Conservation (phyloP, 2,797 vertebrate genomes). For the Accipiter superciliosus region DNA sequence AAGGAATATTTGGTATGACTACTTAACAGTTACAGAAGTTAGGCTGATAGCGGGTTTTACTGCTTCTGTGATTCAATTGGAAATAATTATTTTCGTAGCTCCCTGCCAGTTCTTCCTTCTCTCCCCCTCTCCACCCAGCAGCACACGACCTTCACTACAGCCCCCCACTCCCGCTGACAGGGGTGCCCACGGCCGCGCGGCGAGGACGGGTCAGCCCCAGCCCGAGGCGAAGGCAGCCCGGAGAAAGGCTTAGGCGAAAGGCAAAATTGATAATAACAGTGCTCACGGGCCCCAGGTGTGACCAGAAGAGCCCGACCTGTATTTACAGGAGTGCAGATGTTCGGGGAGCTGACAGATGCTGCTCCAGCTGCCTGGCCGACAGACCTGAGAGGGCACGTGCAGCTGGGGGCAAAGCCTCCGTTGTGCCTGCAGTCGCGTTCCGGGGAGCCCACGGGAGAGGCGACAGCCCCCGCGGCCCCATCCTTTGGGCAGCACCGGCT, state of each 20-base stretch:
- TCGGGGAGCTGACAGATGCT: not conserved
- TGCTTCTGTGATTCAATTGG: not conserved
- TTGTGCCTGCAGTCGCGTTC: accelerated
- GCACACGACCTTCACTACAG: not conserved
- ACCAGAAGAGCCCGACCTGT: not conserved
- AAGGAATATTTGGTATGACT: not conserved
- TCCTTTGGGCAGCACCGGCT: not conserved
- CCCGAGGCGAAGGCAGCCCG: not conserved
- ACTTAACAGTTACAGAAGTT: not conserved
- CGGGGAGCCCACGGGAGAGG: not conserved
- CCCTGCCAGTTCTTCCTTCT: not conserved
- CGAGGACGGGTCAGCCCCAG: not conserved
- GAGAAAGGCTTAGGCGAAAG: not conserved
- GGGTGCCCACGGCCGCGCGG: accelerated
- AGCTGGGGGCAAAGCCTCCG: not conserved
- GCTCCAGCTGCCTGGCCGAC: not conserved
- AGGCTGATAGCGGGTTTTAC: not conserved
- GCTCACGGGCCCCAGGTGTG: not conserved
- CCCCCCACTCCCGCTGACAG: not conserved
- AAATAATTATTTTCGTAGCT: not conserved
- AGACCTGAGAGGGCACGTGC: accelerated
- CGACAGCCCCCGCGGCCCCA: not conserved
- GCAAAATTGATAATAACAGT: accelerated
- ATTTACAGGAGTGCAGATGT: accelerated
- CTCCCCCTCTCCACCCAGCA: not conserved